phyloP scores from a whole-genome alignment of 2,888 invertebrate species.

The Oxystoma pomonae region DNA sequence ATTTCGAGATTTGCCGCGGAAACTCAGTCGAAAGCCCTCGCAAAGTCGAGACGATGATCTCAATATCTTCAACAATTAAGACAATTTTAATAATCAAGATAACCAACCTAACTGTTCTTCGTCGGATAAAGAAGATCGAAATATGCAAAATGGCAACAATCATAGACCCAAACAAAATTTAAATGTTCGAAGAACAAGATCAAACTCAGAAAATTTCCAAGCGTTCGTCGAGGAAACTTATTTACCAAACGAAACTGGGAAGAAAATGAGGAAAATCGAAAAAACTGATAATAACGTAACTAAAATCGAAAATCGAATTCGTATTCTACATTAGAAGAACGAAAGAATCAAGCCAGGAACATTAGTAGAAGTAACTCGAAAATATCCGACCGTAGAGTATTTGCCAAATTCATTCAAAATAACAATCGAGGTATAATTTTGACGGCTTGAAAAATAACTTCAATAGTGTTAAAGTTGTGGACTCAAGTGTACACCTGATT shows the following conservation, averaged over 20 bases:
- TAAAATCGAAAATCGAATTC: constrained; percentile 38
- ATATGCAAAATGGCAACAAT: constrained; percentile 6
- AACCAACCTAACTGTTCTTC: constrained; percentile 3
- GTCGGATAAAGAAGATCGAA: too few relatives aligned
- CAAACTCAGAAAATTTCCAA: constrained; percentile 43
- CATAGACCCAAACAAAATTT: constrained; percentile 18
- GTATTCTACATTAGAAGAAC: constrained; percentile 38
- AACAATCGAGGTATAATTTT: constrained; percentile 14
- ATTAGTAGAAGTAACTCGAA: constrained; percentile 17
- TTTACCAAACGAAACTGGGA: not conserved
- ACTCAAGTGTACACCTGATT: constrained; percentile 54
- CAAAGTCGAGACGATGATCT: not conserved
- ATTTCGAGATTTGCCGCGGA: not conserved
- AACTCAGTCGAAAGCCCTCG: not conserved
- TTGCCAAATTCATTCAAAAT: constrained; percentile 31
- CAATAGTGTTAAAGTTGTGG: constrained; percentile 40
- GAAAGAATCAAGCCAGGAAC: constrained; percentile 3
- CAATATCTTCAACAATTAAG: too few relatives aligned
- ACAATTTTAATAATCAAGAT: not conserved
- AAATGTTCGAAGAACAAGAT: constrained; percentile 37
- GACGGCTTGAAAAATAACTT: constrained; percentile 34
- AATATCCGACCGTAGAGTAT: constrained; percentile 38
- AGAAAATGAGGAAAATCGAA: constrained; percentile 11
- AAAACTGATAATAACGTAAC: constrained; percentile 15
- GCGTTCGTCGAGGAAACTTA: constrained; percentile 36